Evolutionary conservation across 2,797 vertebrate species (phyloP), one percentile per base, ranked within the genome.

Genomic region (Rallus crepitans): DNA sequence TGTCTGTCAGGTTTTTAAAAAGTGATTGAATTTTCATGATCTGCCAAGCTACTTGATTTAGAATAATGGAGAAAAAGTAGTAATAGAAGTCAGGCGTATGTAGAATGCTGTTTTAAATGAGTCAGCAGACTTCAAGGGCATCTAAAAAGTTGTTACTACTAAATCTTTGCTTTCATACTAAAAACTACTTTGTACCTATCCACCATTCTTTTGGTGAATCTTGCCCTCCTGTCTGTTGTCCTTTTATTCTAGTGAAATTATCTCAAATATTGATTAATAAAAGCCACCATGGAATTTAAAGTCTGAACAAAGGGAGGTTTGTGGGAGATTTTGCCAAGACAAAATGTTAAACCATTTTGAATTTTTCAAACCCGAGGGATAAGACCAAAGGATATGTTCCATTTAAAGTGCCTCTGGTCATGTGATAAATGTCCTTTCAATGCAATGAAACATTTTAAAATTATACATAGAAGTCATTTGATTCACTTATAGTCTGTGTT

Each of bases 211-310:
- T 10, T 61, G 37, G 86, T 71, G 23, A 91, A 81, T 92, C 87
- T 91, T 95, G 56, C 12, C 56, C 19, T 68, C 17, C 19, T 71
- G 48, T 42, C 23, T 73, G 37, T 68, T 96, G 72, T 28, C 25
- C 24, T 96, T 96, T 90, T 89, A 81, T 50, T 95, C 15, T 42
- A 70, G 48, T 31, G 31, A 92, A 96, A 87, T 70, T 31, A 33
- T 9, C 2, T 39, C 91, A 31, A 63, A 83, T 93, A 93, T 77
- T 95, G 68, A 94, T 93, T 85, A 94, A 35, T 84, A n/a, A 28
- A 96, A 93, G 6, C 11, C 48, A 71, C 35, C 21, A 19, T 11
- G 33, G 59, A 96, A 92, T 82, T 87, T 68, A 61, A 95, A 89
- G 48, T 83, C 45, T 78, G 83, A 96, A 77, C 7, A 89, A 79